Base-by-base conservation (phyloP, 2,888 invertebrate species). In the Pegoplata infirma region DNA sequence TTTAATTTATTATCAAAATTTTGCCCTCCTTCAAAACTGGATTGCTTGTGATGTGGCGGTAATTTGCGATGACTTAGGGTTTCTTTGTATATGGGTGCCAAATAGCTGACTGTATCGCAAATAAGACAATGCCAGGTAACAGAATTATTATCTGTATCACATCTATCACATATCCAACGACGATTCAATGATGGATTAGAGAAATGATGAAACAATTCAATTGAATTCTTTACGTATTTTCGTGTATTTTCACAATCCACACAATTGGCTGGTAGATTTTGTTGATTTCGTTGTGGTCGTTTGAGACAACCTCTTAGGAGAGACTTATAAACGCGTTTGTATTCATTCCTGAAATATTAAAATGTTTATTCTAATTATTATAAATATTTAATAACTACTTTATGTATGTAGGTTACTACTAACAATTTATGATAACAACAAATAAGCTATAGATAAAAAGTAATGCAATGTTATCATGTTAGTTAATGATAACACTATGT, bases 91-190 rank as follows among this genome's bases (percentile, higher is more conserved):
- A 90, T 89, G 77, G 90, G 90, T 51, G 90, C 90, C 80, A 90
- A 84, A 82, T 88, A 87, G 82, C 90, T 90, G 51, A 90, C 90
- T 53, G 86, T 87, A 82, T 90, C 88, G 83, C 90, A 90, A 80
- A 89, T 89, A 51, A 90, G 84, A 82, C 90, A 90, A 75, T 90
- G 90, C 89, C 90, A 90, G 77, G 90, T 89, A 46, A 90, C 90
- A n/a, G 89, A 88, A 82, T 87, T 89, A 82, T 90, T 90, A 80
- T 88, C 87, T 55, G 88, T 84, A 69, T 87, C 86, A 82, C 90
- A 90, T 81, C 86, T 85, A 80, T 88, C 88, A 77, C 90, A 90
- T 55, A 88, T 87, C 90, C 90, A 90, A 16, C 88, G 88, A 14
- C 90, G 89, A 83, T 89, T 89, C 44, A 90, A 74, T 32, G 88